These are phyloP conservation scores for Pseudocheirus occidentalis DNA, from an alignment of 2,797 vertebrate genomes.

Conservation along the genomic window DNA sequence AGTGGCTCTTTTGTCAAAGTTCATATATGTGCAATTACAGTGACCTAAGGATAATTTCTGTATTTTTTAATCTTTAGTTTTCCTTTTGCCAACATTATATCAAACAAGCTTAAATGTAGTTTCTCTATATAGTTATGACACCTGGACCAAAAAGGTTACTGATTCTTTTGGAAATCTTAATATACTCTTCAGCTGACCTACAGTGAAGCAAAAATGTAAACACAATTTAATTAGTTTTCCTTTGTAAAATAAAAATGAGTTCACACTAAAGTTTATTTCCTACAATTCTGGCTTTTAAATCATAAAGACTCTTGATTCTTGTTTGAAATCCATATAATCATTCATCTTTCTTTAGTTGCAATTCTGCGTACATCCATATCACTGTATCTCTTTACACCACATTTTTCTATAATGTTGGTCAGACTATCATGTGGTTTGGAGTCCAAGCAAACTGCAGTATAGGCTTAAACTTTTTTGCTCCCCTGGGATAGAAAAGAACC, in stretches of 20 bases:
- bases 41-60: not conserved
- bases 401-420: not conserved
- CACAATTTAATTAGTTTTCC: not conserved
- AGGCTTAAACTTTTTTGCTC: not conserved
- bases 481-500: not conserved
- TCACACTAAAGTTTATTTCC: not conserved
- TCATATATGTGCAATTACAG: not conserved
- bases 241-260: not conserved
- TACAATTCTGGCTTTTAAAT: not conserved
- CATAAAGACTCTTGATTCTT: not conserved
- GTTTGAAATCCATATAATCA: not conserved
- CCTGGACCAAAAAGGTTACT: not conserved
- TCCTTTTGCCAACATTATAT: not conserved
- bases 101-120: not conserved
- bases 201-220: not conserved
- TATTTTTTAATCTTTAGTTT: not conserved
- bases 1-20: not conserved
- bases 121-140: not conserved
- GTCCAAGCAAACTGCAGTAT: not conserved
- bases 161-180: not conserved
- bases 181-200: not conserved
- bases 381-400: not conserved
- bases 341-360: not conserved
- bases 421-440: not conserved
- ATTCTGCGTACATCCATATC: not conserved